Evolutionary conservation across 2,888 invertebrate species (phyloP).

Genomic region (Lottia scabra): DNA sequence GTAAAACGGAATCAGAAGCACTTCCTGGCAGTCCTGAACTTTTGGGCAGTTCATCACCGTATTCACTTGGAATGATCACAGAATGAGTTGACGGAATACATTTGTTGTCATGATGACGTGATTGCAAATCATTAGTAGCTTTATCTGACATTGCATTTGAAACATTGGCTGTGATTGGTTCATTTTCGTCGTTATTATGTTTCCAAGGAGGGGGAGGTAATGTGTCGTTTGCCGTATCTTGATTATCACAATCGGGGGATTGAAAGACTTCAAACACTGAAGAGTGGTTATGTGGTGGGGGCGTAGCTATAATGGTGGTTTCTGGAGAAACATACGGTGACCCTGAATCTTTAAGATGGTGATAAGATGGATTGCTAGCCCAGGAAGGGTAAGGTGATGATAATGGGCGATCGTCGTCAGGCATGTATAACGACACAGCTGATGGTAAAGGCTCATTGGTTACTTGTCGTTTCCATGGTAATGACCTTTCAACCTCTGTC

Average conservation of each 20-base stretch:
- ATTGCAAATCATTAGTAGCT: slow-evolving; percentile 43
- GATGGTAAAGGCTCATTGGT: slow-evolving; percentile 44
- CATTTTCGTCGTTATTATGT: slow-evolving; percentile 31
- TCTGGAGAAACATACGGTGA: slow-evolving; percentile 59
- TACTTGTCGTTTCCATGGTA: slow-evolving; percentile 79
- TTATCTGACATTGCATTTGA: slow-evolving; percentile 37
- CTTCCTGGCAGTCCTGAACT: slow-evolving; percentile 42
- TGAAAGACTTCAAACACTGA: slow-evolving; percentile 52
- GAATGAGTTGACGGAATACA: slow-evolving; percentile 51
- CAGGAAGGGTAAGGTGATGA: slow-evolving; percentile 90
- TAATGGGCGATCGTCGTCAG: slow-evolving; percentile 55
- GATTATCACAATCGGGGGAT: slow-evolving; percentile 19
- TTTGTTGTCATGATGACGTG: slow-evolving; percentile 35
- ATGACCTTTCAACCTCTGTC: slow-evolving; percentile 88
- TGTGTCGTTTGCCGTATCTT: slow-evolving; percentile 22
- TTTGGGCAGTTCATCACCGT: slow-evolving; percentile 25
- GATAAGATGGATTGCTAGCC: slow-evolving; percentile 94
- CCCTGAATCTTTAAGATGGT: slow-evolving; percentile 69
- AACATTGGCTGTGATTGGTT: slow-evolving; percentile 34
- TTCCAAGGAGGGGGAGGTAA: slow-evolving; percentile 45
- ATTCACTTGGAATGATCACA: slow-evolving; percentile 44
- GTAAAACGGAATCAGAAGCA: slow-evolving; percentile 43
- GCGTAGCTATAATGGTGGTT: slow-evolving; percentile 44
- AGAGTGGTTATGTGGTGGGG: slow-evolving; percentile 34
- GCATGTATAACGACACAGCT: slow-evolving; percentile 38